Conservation (phyloP, 1,140 invertebrate genomes). For the Brachionus calyciflorus region DNA sequence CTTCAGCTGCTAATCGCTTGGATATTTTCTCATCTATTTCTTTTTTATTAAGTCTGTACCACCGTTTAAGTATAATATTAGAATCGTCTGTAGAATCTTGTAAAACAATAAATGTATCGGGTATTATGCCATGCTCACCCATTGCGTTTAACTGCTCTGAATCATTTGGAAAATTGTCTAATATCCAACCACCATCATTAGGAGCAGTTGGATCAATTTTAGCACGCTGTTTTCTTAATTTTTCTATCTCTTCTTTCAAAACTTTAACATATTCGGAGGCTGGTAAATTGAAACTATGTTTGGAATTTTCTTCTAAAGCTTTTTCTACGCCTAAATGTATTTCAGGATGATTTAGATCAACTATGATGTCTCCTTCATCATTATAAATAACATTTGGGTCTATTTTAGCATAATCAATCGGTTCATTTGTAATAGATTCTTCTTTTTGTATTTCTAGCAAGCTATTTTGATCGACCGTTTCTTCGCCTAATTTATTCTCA, state of each 20-base stretch:
- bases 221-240: neutral
- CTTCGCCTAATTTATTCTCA: no score
- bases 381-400: neutral
- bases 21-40: slow-evolving; percentile 51
- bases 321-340: slow-evolving; percentile 13
- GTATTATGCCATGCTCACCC: slow-evolving; percentile 56
- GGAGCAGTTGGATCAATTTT: slow-evolving; percentile 14
- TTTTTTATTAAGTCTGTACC: slow-evolving; percentile 52
- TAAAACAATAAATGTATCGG: slow-evolving; percentile 56
- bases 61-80: slow-evolving; percentile 52
- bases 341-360: slow-evolving; percentile 42
- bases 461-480: no score
- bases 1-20: slow-evolving; percentile 46
- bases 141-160: slow-evolving; percentile 57
- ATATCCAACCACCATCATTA: slow-evolving; percentile 58
- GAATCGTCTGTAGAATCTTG: slow-evolving; percentile 53
- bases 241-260: slow-evolving; percentile 29
- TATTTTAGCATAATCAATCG: neutral
- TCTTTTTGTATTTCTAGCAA: no score
- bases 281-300: slow-evolving; percentile 1
- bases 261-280: slow-evolving; percentile 3
- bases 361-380: slow-evolving; percentile 26
- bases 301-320: slow-evolving; percentile 22
- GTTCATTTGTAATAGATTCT: slow-evolving; percentile 3
- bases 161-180: slow-evolving; percentile 59